Evolutionary conservation across 2,113 vertebrate genomes (phyloP), one percentile per base, ranked within the genome.

Genomic region (Hippocampus guttulatus): DNA sequence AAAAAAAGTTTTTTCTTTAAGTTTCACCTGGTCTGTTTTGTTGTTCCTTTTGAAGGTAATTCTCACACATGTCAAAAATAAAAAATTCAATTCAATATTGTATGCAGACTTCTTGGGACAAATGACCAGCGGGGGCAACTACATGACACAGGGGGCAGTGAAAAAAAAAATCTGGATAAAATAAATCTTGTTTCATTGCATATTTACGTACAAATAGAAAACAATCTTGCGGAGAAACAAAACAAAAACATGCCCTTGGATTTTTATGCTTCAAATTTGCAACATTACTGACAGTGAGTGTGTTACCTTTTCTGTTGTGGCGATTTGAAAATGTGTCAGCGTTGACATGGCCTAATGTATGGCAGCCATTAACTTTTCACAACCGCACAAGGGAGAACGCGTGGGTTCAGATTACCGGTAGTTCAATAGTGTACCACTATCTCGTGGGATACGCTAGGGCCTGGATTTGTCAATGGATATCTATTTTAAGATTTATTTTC

Each of bases 401-500:
- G 15, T 5, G 15, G 41, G 66, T 74, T 71, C 8, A 33, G 30
- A 57, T 74, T 67, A n/a, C n/a, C n/a, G n/a, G n/a, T n/a, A 75
- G 75, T 79, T 80, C 67, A 80, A 81, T 75, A 64, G 69, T 78
- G 72, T 67, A 72, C 57, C 68, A 61, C 14, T 41, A 43, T 79
- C 80, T 75, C 76, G 15, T 33, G 58, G 76, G 81, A 82, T 75
- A 74, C 72, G 76, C 77, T 38, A 74, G 73, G 65, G 47, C 69
- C 70, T 71, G 66, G 65, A 66, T 77, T 83, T 74, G 70, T 85
- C 72, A 73, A 79, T 78, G 73, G 76, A 51, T 64, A 55, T 84
- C 84, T 84, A 84, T 90, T 87, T 85, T 78, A 65, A 78, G 72
- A 45, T 78, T 65, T 74, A 63, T 54, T 70, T 64, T 79, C 83